Evolutionary conservation across 2,888 invertebrate genomes (phyloP), one percentile per base, ranked within the genome.

Genomic region (Blera fallax): DNA sequence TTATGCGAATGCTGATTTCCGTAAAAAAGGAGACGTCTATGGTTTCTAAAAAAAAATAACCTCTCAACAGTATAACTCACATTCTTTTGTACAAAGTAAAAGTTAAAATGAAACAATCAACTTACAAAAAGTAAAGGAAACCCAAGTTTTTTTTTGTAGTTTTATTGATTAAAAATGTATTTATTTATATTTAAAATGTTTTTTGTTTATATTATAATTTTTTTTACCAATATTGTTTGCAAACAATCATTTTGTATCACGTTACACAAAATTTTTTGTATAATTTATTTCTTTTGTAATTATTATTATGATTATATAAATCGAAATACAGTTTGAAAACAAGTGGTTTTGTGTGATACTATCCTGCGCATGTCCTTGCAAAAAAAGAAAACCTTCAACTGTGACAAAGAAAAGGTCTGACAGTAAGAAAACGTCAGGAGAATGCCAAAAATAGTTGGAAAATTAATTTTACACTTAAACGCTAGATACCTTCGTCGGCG

Each of bases 11-110:
- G 95, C 96, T 0, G 97, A 98, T 92, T 95, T 94, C 90, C 94
- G 97, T 87, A 97, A 97, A 91, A 95, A 94, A 10, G 97, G 97
- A 0, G 96, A 95, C 60, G 96, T 96, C 1, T 94, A 94, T 58
- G 98, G 96, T 45, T 93, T 94, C 87, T 93, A 95, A 62, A 8
- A 18, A 24, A 11, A 29, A 8, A 56, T 2, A 21, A 8, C 10
- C 29, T 4, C 69, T 40, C 60, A 45, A 43, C 34, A 73, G 45
- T 52, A 34, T 56, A 65, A 45, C 58, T 27, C 11, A 43, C 10
- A 37, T 40, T 58, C 62, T 67, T 73, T 67, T 84, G 84, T 84
- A 84, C 84, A 84, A 84, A 84, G 69, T 84, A 6, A 70, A 84
- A 40, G 40, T 52, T 8, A 27, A 64, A 48, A n/a, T 18, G 43